Evolutionary conservation across 2,797 vertebrate genomes (phyloP).

Genomic region (Oophaga sylvatica): DNA sequence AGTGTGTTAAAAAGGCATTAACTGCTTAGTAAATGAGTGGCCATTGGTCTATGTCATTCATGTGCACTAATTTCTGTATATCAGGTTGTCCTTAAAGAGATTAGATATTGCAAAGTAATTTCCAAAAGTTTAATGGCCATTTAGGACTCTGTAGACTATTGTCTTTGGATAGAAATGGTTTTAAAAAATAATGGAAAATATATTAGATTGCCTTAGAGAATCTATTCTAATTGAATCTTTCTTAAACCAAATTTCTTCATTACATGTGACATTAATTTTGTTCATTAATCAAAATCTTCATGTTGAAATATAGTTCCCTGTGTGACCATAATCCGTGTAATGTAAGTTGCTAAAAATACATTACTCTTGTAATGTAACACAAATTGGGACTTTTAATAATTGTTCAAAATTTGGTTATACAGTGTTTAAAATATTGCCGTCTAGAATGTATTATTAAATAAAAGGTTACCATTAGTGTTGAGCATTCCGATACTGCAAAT

Average conservation of each 20-base stretch:
- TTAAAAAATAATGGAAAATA: not conserved
- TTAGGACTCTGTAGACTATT: not conserved
- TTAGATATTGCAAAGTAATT: not conserved
- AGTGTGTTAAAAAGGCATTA: not conserved
- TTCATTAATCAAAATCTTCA: slow-evolving; percentile 47
- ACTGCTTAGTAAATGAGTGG: not conserved
- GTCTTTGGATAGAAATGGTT: not conserved
- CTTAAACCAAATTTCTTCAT: slow-evolving; percentile 1
- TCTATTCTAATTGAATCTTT: slow-evolving; percentile 21
- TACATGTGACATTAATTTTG: slow-evolving; percentile 35
- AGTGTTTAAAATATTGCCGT: not conserved
- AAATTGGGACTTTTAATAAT: slow-evolving; percentile 61
- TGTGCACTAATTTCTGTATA: not conserved
- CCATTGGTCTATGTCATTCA: not conserved
- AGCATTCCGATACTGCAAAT: too few species aligned
- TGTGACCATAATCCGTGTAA: slow-evolving; percentile 55
- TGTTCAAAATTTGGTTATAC: slow-evolving; percentile 59
- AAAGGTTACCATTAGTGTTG: not conserved
- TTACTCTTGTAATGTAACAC: slow-evolving; percentile 35
- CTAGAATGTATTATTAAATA: not conserved
- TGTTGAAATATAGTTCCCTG: slow-evolving; percentile 45
- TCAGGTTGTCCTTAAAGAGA: not conserved
- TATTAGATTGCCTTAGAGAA: slow-evolving; percentile 14
- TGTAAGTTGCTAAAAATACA: slow-evolving; percentile 36
- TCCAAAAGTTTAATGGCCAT: not conserved